Percentiles rank a stretch among this genome's conserved stretches.
Evolutionary conservation across 2,797 vertebrate genomes (phyloP).

Genomic region (Xiphophorus birchmanni): DNA sequence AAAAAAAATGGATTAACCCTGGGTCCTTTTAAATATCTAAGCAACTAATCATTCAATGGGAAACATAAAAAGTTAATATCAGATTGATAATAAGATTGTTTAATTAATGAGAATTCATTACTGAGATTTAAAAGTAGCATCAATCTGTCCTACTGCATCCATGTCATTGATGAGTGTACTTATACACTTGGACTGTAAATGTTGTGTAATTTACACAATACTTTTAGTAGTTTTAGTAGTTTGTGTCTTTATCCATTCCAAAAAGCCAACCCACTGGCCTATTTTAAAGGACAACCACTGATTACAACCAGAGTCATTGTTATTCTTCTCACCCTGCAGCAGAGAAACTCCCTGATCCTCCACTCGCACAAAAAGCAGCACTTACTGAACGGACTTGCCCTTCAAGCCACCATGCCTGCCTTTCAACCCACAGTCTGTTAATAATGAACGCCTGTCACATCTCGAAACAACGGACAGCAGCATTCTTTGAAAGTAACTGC

Average conservation of each 20-base stretch:
- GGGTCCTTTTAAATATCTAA: background rate
- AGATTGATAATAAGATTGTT: background rate
- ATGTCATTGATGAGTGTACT: background rate
- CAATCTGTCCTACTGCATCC: background rate
- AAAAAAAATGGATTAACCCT: background rate
- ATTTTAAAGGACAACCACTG: conserved; percentile 43
- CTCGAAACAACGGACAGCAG: conserved; percentile 49
- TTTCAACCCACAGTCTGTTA: conserved; percentile 48
- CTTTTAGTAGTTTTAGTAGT: conserved; percentile 5
- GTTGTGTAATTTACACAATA: background rate
- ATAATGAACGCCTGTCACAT: conserved; percentile 47
- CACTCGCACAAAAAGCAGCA: conserved; percentile 57
- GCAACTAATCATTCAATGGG: background rate
- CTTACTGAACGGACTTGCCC: conserved; percentile 40
- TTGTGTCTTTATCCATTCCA: conserved; percentile 27
- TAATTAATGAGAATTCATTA: background rate
- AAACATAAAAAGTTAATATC: background rate
- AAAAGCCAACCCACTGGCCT: conserved; percentile 12
- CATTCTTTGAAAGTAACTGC: conserved; percentile 47
- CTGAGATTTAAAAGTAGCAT: background rate
- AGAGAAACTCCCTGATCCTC: conserved; percentile 45
- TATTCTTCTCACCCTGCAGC: conserved; percentile 63
- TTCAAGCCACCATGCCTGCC: conserved; percentile 26
- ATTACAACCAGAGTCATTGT: conserved; percentile 67
- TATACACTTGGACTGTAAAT: background rate